These are phyloP conservation scores for Gobius niger DNA, from an alignment of 2,113 vertebrate genomes.

Conservation along the genomic window DNA sequence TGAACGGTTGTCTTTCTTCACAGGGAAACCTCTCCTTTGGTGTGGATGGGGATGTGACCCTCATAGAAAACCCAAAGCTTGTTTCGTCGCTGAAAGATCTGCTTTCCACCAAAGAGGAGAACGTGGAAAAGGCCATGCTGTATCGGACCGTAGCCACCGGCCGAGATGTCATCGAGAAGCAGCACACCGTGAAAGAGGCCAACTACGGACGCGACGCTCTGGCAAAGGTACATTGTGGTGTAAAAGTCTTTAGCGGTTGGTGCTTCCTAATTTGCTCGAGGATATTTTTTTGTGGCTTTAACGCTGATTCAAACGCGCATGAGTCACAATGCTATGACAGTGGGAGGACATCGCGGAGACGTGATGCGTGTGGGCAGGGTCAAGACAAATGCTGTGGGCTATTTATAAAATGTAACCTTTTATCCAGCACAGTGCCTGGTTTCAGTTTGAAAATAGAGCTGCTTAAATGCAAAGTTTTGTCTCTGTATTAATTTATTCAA, in stretches of 20 bases:
- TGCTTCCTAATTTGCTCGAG: background rate
- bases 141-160: conserved; percentile 94
- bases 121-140: conserved; percentile 91
- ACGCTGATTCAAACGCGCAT: background rate
- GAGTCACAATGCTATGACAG: conserved; percentile 50
- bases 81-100: conserved; percentile 84
- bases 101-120: conserved; percentile 85
- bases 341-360: conserved; percentile 21
- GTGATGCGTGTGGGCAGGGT: conserved; percentile 20
- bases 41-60: conserved; percentile 86
- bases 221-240: conserved; percentile 81
- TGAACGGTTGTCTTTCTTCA: conserved; percentile 2
- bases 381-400: conserved; percentile 6
- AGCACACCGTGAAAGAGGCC: conserved; percentile 92
- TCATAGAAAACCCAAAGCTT: conserved; percentile 86
- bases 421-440: background rate
- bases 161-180: conserved; percentile 93
- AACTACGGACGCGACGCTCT: conserved; percentile 92
- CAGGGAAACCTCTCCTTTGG: conserved; percentile 92
- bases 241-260: background rate
- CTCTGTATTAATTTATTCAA: too few relatives aligned
- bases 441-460: background rate
- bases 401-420: conserved; percentile 25
- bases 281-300: conserved; percentile 2
- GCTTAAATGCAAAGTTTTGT: too few relatives aligned